phyloP scores from a whole-genome alignment of 2,888 invertebrate genomes.

The Hirtodrosophila histrioides region DNA sequence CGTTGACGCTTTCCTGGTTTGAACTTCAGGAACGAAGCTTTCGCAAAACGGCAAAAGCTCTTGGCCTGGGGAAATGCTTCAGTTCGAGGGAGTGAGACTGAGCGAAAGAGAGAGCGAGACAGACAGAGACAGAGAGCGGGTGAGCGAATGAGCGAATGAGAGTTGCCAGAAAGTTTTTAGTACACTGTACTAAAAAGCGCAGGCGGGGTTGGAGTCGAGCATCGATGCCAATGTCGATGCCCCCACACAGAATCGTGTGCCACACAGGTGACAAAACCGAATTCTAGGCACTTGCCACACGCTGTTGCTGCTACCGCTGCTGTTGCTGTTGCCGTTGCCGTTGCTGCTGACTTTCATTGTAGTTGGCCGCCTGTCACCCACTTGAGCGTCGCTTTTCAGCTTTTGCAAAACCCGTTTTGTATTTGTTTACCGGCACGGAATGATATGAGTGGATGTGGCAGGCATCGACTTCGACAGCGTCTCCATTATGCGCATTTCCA shows the following conservation, averaged over 20 bases:
- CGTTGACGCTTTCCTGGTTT: constrained; percentile 61
- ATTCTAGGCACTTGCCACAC: constrained; percentile 56
- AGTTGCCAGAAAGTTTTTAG: constrained; percentile 35
- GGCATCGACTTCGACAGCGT: constrained; percentile 10
- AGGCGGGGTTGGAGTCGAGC: too few relatives aligned
- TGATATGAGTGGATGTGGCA: constrained; percentile 53
- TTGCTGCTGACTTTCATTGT: constrained; percentile 44
- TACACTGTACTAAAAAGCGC: constrained; percentile 35
- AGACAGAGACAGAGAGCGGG: background rate
- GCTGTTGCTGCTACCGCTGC: constrained; percentile 26
- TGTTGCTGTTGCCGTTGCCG: constrained; percentile 18
- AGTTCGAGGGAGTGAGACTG: background rate
- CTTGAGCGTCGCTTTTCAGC: constrained; percentile 50
- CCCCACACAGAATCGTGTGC: constrained; percentile 22
- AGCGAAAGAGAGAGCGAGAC: background rate
- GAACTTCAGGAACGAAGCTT: constrained; percentile 79
- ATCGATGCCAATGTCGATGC: constrained; percentile 23
- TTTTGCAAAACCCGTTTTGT: constrained; percentile 45
- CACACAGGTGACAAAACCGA: constrained; percentile 63
- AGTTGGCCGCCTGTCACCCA: constrained; percentile 25
- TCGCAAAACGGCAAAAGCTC: constrained; percentile 49
- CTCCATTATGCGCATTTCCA: constrained; percentile 41
- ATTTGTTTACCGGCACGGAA: constrained; percentile 73
- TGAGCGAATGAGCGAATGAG: background rate
- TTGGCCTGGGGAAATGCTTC: constrained; percentile 52